Base-by-base conservation (phyloP, 1,140 invertebrate genomes). In the Venustaconcha ellipsiformis region DNA sequence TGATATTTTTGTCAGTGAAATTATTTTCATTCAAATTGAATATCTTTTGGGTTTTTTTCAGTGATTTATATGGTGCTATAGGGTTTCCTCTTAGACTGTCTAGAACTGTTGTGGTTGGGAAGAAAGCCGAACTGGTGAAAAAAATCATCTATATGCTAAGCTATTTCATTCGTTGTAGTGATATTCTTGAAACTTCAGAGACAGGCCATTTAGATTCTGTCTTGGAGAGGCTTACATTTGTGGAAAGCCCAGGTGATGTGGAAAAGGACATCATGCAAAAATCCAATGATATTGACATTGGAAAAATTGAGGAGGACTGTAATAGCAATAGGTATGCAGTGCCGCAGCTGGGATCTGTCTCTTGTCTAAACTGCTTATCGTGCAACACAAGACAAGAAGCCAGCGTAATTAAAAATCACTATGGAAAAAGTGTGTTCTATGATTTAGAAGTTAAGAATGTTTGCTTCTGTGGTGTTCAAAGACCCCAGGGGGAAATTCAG, bases 91-190 rank as follows among this genome's bases (percentile, higher is more conserved):
- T 93, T 0, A 93, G 93, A 88, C 89, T 95, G 26, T 92, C 94
- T 1, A 93, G 94, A 72, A 97, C 96, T 17, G 92, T 97, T 58
- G 92, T 97, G 63, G 93, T 93, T 30, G 95, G 95, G 12, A 91
- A 92, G 78, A 91, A 92, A 58, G 82, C 81, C 23, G 93, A 93
- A 58, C 92, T 94, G 78, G 89, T 91, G 18, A 90, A 92, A 23
- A 91, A 94, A 66, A 84, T 91, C 59, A 78, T 92, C n/a, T 88
- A 87, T 69, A 79, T 92, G 18, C 88, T 97, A 5, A 95, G 95
- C 0, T 97, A 97, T 84, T 96, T 97, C 83, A 93, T 97, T 67
- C 91, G 95, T 30, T 95, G 94, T 88, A 93, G 93, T 82, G 93
- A 94, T 78, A 92, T 95, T 56, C 91, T 91, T 75, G 87, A 90